A percentile compares a stretch with the other conserved stretches of the same genome.
Conservation (phyloP, 2,888 invertebrate genomes). For the Villa cingulata region DNA sequence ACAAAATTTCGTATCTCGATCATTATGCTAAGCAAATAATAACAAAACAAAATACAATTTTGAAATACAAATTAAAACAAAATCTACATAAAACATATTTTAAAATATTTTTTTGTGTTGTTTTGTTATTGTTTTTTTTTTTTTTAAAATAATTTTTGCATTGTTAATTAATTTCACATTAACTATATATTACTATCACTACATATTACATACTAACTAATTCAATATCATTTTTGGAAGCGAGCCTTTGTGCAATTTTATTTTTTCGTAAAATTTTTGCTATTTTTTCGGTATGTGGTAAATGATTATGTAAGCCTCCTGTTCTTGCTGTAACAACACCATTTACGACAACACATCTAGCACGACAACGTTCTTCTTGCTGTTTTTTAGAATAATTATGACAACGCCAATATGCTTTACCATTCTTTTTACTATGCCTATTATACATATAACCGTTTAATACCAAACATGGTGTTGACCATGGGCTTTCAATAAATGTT, state of each 20-base stretch:
- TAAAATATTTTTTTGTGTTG: too few species aligned
- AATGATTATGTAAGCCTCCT: conserved; percentile 34
- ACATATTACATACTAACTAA: too few species aligned
- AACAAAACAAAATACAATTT: too few species aligned
- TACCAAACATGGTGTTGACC: conserved; percentile 35
- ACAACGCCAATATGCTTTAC: conserved; percentile 36
- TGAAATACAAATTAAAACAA: too few species aligned
- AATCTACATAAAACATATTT: too few species aligned
- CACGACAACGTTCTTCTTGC: conserved; percentile 31
- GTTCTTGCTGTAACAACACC: conserved; percentile 31
- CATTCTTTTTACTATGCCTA: conserved; percentile 35
- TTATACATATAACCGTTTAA: conserved; percentile 33
- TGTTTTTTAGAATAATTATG: conserved; percentile 36
- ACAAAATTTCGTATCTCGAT: too few species aligned
- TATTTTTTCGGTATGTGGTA: conserved; percentile 34
- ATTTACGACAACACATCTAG: conserved; percentile 34
- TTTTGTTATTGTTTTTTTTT: too few species aligned
- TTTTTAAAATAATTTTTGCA: too few species aligned
- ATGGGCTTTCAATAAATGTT: conserved; percentile 34
- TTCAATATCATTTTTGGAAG: too few species aligned
- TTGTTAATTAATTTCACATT: too few species aligned
- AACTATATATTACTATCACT: too few species aligned
- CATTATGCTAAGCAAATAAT: too few species aligned
- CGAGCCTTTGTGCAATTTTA: background rate
- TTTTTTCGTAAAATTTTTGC: conserved; percentile 31